These are phyloP conservation scores for Crocallis elinguaria DNA, from an alignment of 2,888 invertebrate species.

Conservation along the genomic window DNA sequence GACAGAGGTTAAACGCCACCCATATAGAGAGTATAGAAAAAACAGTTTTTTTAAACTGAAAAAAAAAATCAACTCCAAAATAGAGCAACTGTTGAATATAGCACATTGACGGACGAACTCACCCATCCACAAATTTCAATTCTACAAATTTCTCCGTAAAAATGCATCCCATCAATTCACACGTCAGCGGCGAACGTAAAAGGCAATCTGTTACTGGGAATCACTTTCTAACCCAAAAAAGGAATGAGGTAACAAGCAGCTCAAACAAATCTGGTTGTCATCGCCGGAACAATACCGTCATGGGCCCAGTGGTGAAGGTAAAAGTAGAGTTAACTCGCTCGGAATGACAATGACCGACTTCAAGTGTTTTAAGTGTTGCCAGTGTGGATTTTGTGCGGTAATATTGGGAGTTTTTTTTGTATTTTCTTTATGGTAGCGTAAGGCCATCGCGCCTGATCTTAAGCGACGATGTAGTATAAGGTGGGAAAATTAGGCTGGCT, in stretches of 20 bases:
- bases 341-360: constrained; percentile 44
- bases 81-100: neutral
- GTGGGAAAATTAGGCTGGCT: too few species aligned
- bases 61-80: too few species aligned
- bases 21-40: too few species aligned
- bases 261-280: constrained; percentile 41
- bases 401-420: neutral
- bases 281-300: constrained; percentile 26
- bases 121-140: neutral
- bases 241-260: constrained; percentile 38
- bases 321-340: constrained; percentile 32
- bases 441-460: too few species aligned
- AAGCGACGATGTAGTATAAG: too few species aligned
- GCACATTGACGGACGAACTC: neutral
- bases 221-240: constrained; percentile 40
- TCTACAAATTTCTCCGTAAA: constrained; percentile 7
- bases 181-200: constrained; percentile 22
- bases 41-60: too few species aligned
- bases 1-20: too few species aligned
- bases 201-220: constrained; percentile 29
- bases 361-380: neutral
- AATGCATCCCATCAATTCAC: constrained; percentile 21
- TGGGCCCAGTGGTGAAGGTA: constrained; percentile 14
- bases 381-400: neutral
- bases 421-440: too few species aligned